phyloP scores from a whole-genome alignment of 2,113 vertebrate species.

The Chlamydotis undulata region DNA sequence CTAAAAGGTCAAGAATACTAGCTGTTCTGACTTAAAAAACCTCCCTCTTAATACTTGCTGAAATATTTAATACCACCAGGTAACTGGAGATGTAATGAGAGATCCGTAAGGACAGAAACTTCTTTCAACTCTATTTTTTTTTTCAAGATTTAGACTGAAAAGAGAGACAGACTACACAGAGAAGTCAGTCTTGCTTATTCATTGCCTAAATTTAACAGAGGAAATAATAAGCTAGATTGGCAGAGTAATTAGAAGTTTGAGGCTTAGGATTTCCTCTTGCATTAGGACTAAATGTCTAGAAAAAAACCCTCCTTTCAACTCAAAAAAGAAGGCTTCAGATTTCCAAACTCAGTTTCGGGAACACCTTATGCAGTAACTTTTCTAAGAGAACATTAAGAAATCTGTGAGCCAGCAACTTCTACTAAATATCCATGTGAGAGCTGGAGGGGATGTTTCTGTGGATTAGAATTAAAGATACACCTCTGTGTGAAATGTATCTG shows the following conservation, averaged over 20 bases:
- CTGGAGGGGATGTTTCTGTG: not conserved
- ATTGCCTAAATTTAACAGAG: not conserved
- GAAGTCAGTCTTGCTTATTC: not conserved
- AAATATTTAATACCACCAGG: constrained; percentile 34
- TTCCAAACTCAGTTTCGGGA: not conserved
- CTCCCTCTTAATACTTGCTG: constrained; percentile 6
- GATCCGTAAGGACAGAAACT: not conserved
- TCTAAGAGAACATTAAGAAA: not conserved
- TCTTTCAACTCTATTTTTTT: not conserved
- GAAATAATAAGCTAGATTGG: constrained; percentile 30
- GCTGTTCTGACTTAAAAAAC: not conserved
- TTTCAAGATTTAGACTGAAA: not conserved
- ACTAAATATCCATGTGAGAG: not conserved
- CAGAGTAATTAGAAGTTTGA: constrained; percentile 3
- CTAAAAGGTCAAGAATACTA: not conserved
- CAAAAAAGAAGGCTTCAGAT: not conserved
- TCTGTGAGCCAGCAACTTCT: not conserved
- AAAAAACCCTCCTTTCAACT: not conserved
- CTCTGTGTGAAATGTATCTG: not conserved
- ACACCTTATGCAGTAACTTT: not conserved
- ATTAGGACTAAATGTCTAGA: not conserved
- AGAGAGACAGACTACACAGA: not conserved
- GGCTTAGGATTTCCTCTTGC: not conserved
- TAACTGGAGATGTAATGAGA: not conserved
- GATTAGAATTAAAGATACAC: not conserved